Evolutionary conservation across 2,113 vertebrate species (phyloP).

Genomic region (Grammomys dolichurus): DNA sequence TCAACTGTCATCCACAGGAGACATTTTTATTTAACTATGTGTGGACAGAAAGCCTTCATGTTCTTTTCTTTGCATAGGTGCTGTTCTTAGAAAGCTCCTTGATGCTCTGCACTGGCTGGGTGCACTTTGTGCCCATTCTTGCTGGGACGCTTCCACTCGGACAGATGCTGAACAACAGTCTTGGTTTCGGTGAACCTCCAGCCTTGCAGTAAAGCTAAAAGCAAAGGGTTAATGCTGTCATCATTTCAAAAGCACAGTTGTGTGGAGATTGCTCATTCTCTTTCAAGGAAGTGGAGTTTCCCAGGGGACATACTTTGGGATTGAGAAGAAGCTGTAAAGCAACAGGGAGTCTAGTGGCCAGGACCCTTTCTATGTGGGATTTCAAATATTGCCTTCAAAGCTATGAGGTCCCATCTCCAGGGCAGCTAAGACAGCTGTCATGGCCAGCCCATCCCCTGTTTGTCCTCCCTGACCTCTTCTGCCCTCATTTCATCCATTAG

Average conservation of each 20-base stretch:
- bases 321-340: not conserved
- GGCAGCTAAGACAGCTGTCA: slow-evolving; percentile 67
- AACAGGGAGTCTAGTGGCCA: not conserved
- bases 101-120: not conserved
- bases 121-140: not conserved
- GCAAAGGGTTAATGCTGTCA: not conserved
- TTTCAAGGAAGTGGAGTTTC: not conserved
- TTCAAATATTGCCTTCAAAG: not conserved
- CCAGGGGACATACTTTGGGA: not conserved
- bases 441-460: slow-evolving; percentile 51
- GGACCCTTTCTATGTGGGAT: not conserved
- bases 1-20: not conserved
- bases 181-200: not conserved
- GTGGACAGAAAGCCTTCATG: not conserved
- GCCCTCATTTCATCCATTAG: slow-evolving; percentile 77
- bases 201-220: not conserved
- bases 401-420: not conserved
- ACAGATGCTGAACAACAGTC: not conserved
- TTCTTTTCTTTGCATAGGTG: not conserved
- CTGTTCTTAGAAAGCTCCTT: not conserved
- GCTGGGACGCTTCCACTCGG: not conserved
- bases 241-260: not conserved
- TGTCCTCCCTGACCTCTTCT: slow-evolving; percentile 67
- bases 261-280: not conserved
- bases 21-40: not conserved